Percentiles rank a stretch among this genome's conserved stretches.
phyloP scores from a whole-genome alignment of 2,797 vertebrate genomes.

The Rhabdomys pumilio region DNA sequence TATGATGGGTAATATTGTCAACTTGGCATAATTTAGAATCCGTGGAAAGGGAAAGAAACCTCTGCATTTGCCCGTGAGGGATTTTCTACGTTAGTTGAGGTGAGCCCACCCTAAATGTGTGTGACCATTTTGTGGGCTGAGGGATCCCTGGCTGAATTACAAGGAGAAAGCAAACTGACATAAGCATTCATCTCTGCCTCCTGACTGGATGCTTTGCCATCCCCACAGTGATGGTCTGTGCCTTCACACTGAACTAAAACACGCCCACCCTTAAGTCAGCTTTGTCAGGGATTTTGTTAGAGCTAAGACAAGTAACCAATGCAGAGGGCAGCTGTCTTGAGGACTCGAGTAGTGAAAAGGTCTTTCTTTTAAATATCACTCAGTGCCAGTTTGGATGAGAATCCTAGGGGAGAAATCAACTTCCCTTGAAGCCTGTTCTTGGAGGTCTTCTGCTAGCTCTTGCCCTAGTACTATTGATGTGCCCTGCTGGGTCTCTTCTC shows the following conservation, averaged over 20 bases:
- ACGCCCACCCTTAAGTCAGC: no score
- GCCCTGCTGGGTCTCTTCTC: background rate
- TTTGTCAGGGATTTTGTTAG: background rate
- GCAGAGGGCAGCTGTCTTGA: background rate
- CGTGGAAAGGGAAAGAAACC: background rate
- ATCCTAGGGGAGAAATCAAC: background rate
- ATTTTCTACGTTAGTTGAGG: background rate
- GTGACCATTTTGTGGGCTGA: background rate
- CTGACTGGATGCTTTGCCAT: background rate
- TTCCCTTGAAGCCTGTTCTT: background rate
- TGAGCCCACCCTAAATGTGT: background rate
- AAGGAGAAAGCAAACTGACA: background rate
- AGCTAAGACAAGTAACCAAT: background rate
- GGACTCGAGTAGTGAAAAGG: background rate
- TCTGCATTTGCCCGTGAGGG: background rate
- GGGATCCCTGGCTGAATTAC: no score
- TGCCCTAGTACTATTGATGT: accelerated
- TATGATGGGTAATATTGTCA: no score
- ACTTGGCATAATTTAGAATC: background rate
- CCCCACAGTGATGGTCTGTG: background rate
- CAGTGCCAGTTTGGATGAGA: background rate
- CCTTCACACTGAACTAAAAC: background rate
- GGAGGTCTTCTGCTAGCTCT: background rate
- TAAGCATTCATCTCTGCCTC: no score
- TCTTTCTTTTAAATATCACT: background rate